These are phyloP conservation scores for Aegithalos caudatus DNA, from an alignment of 2,113 vertebrate species.

Conservation along the genomic window DNA sequence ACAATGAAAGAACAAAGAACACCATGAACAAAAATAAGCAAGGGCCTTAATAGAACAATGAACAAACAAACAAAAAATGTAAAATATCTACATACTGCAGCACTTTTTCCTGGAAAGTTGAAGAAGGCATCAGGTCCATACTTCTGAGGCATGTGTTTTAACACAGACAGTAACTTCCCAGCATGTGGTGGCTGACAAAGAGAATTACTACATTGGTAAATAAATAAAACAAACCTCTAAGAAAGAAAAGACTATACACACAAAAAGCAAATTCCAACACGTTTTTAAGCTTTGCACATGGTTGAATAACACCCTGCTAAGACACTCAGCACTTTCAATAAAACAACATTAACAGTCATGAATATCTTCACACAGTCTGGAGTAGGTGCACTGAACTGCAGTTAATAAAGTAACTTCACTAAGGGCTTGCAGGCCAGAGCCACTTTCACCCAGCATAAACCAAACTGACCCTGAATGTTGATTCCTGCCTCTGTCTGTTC, in stretches of 20 bases:
- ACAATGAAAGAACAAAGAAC: neutral
- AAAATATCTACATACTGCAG: conserved; percentile 83
- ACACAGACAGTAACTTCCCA: conserved; percentile 91
- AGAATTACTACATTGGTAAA: conserved; percentile 34
- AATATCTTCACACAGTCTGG: neutral
- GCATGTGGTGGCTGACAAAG: conserved; percentile 88
- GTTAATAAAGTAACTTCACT: neutral
- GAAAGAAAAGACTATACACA: neutral
- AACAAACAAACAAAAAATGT: neutral
- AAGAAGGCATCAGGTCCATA: conserved; percentile 96
- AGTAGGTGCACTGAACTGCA: neutral
- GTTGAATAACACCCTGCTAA: neutral
- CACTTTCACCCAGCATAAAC: neutral
- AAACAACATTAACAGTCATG: neutral
- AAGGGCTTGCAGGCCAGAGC: neutral
- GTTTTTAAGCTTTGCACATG: neutral
- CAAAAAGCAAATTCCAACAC: neutral
- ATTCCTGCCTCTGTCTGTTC: neutral
- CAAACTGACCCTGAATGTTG: neutral
- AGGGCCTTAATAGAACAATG: neutral
- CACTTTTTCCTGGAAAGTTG: conserved; percentile 97
- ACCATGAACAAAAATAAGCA: neutral
- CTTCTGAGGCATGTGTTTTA: conserved; percentile 95
- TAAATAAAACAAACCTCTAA: neutral
- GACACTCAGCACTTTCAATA: neutral